Base-by-base conservation (phyloP, 1,140 invertebrate genomes). In the Lepidurus packardi region DNA sequence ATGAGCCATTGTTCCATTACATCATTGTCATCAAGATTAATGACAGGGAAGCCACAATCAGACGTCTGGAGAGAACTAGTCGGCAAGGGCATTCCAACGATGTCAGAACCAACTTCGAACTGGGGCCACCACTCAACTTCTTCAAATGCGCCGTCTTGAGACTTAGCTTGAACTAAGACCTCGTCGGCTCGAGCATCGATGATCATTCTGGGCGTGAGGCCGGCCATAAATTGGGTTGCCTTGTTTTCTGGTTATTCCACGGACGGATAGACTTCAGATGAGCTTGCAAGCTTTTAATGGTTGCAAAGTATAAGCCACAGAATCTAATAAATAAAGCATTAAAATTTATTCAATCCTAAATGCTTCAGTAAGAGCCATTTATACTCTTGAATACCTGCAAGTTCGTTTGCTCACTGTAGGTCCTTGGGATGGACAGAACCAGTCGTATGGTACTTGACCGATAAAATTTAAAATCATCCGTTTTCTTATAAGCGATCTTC, bases 301-400 rank as follows among this genome's bases (percentile, higher is more conserved):
- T 47, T 47, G 45, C 9, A 47, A 47, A 47, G 45, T 47, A 47
- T 16, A 47, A 47, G 1, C 45, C 45, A 47, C 45, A 47, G 45
- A 47, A 47, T 47, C 45, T 47, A 47, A 47, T 47, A 47, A 47
- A 47, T 47, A 47, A 47, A 47, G 16, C 45, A 47, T 47, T 47
- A 47, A 47, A 47, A 47, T 10, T 9, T 47, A 47, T 47, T 47
- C 45, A 47, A 16, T 47, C 16, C 9, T 47, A 47, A 10, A 47
- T 47, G 45, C 45, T 47, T 47, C 45, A 47, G 9, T 47, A 16
- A 47, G 45, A 47, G 45, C 45, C 45, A 47, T 47, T 47, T 47
- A 47, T 47, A 47, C 45, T 47, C 45, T 47, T 47, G 2, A 47
- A 47, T 47, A 47, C 45, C 9, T 47, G 45, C 45, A 47, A 47